Conservation (phyloP, 2,888 invertebrate species). For the Pyrrhia umbra region DNA sequence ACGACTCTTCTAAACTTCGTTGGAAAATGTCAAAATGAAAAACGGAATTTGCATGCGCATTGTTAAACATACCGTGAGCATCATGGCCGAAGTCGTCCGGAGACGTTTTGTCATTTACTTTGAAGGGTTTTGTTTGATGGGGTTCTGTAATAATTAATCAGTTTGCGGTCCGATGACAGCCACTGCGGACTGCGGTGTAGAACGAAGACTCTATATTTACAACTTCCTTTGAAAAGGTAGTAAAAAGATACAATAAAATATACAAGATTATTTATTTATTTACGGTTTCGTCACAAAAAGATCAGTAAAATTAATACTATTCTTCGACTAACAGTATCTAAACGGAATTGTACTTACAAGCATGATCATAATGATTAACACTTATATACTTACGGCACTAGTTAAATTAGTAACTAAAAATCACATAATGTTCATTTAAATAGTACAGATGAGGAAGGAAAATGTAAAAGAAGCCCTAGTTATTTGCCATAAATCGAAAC, state of each 20-base stretch:
- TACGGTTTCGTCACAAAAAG: no score
- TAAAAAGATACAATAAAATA: conserved; percentile 50
- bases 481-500: conserved; percentile 37
- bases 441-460: conserved; percentile 39
- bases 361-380: no score
- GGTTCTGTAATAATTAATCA: conserved; percentile 80
- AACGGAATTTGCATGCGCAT: conserved; percentile 50
- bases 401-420: conserved; percentile 13
- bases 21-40: conserved; percentile 49
- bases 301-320: no score
- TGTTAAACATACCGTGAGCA: conserved; percentile 56
- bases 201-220: conserved; percentile 73
- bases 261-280: not conserved
- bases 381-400: not conserved
- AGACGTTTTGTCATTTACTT: conserved; percentile 73
- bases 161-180: conserved; percentile 67
- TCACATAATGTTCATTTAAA: conserved; percentile 13
- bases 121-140: conserved; percentile 77
- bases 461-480: conserved; percentile 24
- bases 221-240: conserved; percentile 74
- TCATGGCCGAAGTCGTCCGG: conserved; percentile 8
- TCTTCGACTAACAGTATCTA: no score
- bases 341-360: no score
- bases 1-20: conserved; percentile 41
- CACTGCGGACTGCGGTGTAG: conserved; percentile 40